Evolutionary conservation across 23 tunicate species (phyloP).

Genomic region (Phallusia fumigata): DNA sequence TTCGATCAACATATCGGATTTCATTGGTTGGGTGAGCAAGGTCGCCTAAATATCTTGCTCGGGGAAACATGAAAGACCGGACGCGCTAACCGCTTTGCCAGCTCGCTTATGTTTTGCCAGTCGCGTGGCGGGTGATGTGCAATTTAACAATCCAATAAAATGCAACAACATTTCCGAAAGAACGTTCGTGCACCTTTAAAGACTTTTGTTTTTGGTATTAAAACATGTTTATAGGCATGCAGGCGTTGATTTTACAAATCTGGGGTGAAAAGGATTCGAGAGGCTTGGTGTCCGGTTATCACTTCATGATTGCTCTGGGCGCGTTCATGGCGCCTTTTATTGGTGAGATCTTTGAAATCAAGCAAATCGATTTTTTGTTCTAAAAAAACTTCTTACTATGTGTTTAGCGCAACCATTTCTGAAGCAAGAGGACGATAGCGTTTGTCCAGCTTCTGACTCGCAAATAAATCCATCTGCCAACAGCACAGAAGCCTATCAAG

Average conservation of each 20-base stretch:
- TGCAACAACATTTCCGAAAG: too few species aligned
- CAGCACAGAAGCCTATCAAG: neutral
- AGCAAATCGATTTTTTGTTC: too few species aligned
- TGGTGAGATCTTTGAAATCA: conserved; percentile 42
- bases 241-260: conserved; percentile 82
- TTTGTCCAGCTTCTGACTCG: conserved; percentile 36
- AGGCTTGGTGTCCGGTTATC: conserved; percentile 82
- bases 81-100: too few species aligned
- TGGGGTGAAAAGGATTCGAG: conserved; percentile 93
- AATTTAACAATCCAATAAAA: too few species aligned
- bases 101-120: too few species aligned
- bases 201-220: neutral
- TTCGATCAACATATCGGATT: too few species aligned
- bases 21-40: too few species aligned
- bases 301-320: conserved; percentile 84
- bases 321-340: conserved; percentile 91
- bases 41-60: too few species aligned
- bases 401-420: conserved; percentile 83
- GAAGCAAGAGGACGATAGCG: conserved; percentile 34
- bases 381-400: neutral
- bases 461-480: neutral
- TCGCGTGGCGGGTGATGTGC: too few species aligned
- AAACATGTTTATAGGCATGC: conserved; percentile 63
- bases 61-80: too few species aligned
- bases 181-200: neutral